Evolutionary conservation across 2,888 invertebrate genomes (phyloP), one percentile per base, ranked within the genome.

Genomic region (Priocnemis perturbator): DNA sequence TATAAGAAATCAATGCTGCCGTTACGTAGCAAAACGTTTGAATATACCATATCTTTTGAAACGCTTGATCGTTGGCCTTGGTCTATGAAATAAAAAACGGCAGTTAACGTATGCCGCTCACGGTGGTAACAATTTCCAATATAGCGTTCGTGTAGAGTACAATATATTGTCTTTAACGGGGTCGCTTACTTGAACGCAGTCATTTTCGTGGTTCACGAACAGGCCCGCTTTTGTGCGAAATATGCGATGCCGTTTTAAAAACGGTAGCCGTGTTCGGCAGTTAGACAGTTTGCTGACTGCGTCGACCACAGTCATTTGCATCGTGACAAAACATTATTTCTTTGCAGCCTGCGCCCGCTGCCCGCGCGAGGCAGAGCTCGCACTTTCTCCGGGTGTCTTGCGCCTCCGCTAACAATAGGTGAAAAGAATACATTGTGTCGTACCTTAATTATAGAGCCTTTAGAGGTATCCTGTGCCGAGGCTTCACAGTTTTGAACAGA

Each of bases 311-410:
- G 62, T 67, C 69, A 45, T 74, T 69, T 67, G 58, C 67, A 61
- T 66, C 70, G 45, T 65, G 70, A 72, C 69, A 61, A 67, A 72
- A 74, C 60, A 58, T 71, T 61, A 74, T 71, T 67, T 56, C 58
- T 60, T 60, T 23, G 55, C 20, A 56, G 66, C 69, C 7, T 63
- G 60, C 60, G 23, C 2, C 15, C 72, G n/a, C n/a, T n/a, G n/a
- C n/a, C n/a, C n/a, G n/a, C 61, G n/a, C 44, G 48, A 55, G 3
- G 17, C 37, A 20, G 19, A 50, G 3, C 19, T 57, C 17, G 14
- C 37, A 20, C n/a, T 19, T 52, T 52, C 58, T n/a, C 9, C n/a
- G 26, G 48, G 23, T 48, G 26, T 48, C 23, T 69, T 21, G 23
- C 53, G 9, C 4, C 3, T 45, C 7, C 55, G 20, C 2, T 47